Conservation (phyloP, 2,113 vertebrate genomes). For the rabbit (Oryctolagus cuniculus) region mOryCun1.1 NC_091432.1:3457001-3457500, state of each 20-base stretch:
- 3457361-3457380: not conserved
- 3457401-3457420: accelerated
- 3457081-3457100: slow-evolving; percentile 78
- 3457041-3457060: slow-evolving; percentile 84
- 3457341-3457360: accelerated
- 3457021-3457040: slow-evolving; percentile 85
- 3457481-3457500: not conserved
- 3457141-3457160: slow-evolving; percentile 10
- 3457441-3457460: accelerated
- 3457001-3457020: slow-evolving; percentile 85
- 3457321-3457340: not conserved
- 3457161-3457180: slow-evolving; percentile 72
- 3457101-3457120: slow-evolving; percentile 54
- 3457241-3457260: slow-evolving; percentile 38
- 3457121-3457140: slow-evolving; percentile 74
- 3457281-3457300: not conserved
- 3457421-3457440: not conserved
- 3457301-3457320: accelerated
- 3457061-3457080: slow-evolving; percentile 68
- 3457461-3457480: accelerated
- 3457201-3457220: slow-evolving; percentile 82
- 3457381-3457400: not conserved
- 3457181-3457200: slow-evolving; percentile 78
- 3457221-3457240: slow-evolving; percentile 66
- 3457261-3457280: accelerated